Base-by-base conservation (phyloP, 2,888 invertebrate species). In the Leuctra nigra region DNA sequence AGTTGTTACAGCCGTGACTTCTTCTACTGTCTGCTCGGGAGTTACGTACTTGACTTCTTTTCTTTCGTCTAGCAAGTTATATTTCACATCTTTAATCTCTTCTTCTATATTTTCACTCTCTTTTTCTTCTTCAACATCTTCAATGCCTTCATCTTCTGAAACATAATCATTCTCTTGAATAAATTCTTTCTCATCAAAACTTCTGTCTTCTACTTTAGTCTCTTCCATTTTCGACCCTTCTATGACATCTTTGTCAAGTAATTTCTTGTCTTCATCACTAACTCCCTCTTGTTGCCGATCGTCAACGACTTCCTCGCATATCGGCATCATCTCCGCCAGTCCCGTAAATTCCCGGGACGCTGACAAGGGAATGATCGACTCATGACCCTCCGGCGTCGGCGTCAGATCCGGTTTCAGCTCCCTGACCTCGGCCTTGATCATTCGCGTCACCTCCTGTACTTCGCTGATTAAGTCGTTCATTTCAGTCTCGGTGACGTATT, bases 351-450 rank as follows among this genome's bases (percentile, higher is more conserved):
- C 58, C 7, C 50, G 53, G 1, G 59, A 55, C 16, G 57, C 59
- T 7, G 61, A 57, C 2, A 57, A 24, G 1, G 59, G 54, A 7
- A 61, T 23, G 22, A 53, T 44, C 18, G 44, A 50, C 14, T 61
- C 61, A 9, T 23, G 47, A 2, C 73, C 74, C 62, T 75, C 74
- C 2, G 75, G 75, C 2, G 75, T 76, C n/a, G 75, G 75, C 1
- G 75, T 76, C 56, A 76, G 64, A 63, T 76, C 75, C n/a, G 76
- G 76, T 65, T 75, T 75, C 9, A 76, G 58, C 65, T 74, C 72
- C 61, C 72, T 73, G 0, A 77, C 73, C 63, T 77, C 74, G 44
- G 73, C 70, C 59, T 75, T 71, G 23, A 77, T 75, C 64, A 74
- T 73, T 53, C 73, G 70, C 1, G 75, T 71, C n/a, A 68, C 73